phyloP scores from a whole-genome alignment of 2,113 vertebrate species.

The Megalops atlanticus region DNA sequence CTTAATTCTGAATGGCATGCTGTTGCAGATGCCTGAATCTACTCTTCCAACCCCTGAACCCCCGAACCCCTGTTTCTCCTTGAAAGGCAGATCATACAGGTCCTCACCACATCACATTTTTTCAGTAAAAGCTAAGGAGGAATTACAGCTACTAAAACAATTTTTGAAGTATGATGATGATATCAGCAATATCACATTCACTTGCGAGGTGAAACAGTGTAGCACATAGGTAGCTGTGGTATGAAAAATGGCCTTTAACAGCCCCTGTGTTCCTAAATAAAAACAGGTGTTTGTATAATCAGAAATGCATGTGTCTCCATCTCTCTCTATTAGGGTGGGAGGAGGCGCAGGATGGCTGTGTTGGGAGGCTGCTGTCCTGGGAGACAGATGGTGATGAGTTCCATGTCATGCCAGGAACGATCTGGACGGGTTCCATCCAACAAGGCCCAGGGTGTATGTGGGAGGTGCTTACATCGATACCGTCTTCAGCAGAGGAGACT shows the following conservation, averaged over 20 bases:
- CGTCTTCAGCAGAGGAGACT: conserved; percentile 72
- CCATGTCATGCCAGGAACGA: conserved; percentile 64
- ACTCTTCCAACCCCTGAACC: too few species aligned
- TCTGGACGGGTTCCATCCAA: conserved; percentile 71
- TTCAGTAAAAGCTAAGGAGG: not conserved
- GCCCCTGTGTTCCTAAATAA: conserved; percentile 25
- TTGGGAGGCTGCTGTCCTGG: conserved; percentile 62
- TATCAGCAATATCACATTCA: not conserved
- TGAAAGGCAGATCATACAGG: not conserved
- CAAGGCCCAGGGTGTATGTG: conserved; percentile 69
- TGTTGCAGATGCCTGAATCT: not conserved
- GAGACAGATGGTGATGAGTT: conserved; percentile 72
- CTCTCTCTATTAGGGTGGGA: conserved; percentile 43
- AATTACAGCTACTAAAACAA: not conserved
- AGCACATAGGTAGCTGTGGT: not conserved
- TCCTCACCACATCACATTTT: not conserved
- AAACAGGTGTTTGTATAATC: conserved; percentile 29
- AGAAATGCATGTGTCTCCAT: conserved; percentile 11
- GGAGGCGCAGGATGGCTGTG: conserved; percentile 45
- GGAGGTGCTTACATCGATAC: conserved; percentile 70
- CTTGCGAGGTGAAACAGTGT: not conserved
- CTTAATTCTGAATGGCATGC: not conserved
- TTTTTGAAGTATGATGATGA: not conserved
- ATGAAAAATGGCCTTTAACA: not conserved
- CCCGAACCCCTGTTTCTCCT: not conserved